Evolutionary conservation across 2,113 vertebrate genomes (phyloP), one percentile per base, ranked within the genome.

Genomic region (Rhinichthys klamathensis): DNA sequence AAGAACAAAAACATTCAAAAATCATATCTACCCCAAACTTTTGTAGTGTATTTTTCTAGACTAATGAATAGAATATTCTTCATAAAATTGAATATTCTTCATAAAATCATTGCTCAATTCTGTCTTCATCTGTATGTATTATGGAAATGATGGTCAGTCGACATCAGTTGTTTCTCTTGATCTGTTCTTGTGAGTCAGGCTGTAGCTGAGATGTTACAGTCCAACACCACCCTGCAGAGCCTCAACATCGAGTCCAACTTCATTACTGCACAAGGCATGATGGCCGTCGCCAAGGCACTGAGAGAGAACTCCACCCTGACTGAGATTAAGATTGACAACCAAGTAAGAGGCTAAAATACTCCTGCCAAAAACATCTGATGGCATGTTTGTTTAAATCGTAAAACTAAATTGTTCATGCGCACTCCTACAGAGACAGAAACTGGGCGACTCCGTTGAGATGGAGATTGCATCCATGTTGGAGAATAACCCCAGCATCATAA

Each of bases 231-330:
- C 78, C 94, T 99, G 80, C 94, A 95, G 93, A 97, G 95, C 93
- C 96, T 99, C 92, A 99, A 99, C 88, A 94, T 99, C 0, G 98
- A 99, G 86, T 99, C 98, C 86, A 99, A 99, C 94, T 99, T 99
- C 94, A 98, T 99, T 90, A 99, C 96, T 60, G 92, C 96, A 3
- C 85, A 95, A 0, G 98, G 97, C 38, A 97, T 99, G 95, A 94
- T 94, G 95, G 94, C 96, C 1, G 91, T 99, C 77, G 91, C 98
- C 87, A 96, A 94, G 88, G 97, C 97, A 2, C 90, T 98, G 92
- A 91, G 93, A 44, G 86, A 87, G 49, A 97, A 97, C 9, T 89
- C 81, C 84, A 95, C 94, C 0, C 93, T 99, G 73, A 89, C 89
- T 0, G 98, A 99, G 92, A 92, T 99, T 44, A 96, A 96, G 61